These are phyloP conservation scores for Leuciscus idus DNA, from an alignment of 2,113 vertebrate species.

Conservation along the genomic window DNA sequence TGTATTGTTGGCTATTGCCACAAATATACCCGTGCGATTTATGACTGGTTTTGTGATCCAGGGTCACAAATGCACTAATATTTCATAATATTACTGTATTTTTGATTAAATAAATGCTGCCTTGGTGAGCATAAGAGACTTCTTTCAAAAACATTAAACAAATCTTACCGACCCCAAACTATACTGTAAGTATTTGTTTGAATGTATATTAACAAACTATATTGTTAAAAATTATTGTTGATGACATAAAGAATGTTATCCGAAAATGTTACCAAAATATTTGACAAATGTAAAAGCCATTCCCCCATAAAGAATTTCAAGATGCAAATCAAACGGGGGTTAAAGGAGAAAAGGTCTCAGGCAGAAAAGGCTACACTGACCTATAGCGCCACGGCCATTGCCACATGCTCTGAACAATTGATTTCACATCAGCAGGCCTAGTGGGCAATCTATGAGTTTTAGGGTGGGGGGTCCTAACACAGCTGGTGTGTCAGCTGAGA, in stretches of 20 bases:
- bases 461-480: constrained; percentile 17
- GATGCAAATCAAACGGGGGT: not conserved
- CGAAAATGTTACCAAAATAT: not conserved
- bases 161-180: not conserved
- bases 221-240: not conserved
- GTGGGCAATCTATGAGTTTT: not conserved
- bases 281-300: not conserved
- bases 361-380: not conserved
- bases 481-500: constrained; percentile 52
- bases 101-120: not conserved
- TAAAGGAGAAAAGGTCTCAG: not conserved
- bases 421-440: not conserved
- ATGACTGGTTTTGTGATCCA: no score
- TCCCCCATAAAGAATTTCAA: not conserved
- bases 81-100: not conserved
- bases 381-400: not conserved
- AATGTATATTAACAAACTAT: not conserved
- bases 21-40: no score
- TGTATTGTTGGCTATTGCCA: no score
- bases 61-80: not conserved
- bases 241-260: not conserved
- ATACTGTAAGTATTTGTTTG: not conserved
- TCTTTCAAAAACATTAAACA: not conserved
- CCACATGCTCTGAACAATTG: constrained; percentile 20
- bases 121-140: not conserved